Evolutionary conservation across 2,113 vertebrate genomes (phyloP), one percentile per base, ranked within the genome.

Genomic region (Notothenia rossii): DNA sequence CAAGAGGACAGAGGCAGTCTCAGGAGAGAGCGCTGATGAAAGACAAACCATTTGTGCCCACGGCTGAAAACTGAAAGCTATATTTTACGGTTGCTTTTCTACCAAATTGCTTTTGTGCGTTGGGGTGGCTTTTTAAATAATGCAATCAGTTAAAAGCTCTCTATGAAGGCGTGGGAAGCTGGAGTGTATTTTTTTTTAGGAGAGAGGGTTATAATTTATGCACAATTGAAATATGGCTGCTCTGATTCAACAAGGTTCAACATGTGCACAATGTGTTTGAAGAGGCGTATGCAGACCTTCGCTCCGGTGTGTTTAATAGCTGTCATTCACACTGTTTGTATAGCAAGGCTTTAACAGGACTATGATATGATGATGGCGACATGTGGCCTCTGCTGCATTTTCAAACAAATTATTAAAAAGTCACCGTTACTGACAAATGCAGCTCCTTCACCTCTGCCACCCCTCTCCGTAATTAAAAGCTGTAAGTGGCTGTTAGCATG

Each of bases 111-210:
- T 91, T 94, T 94, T 94, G 92, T 93, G 92, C 81, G 71, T 89
- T 53, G 75, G 79, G 88, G 88, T 89, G 90, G 89, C 88, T 94
- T 93, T 95, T 95, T 94, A 94, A 94, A 94, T 91, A 94, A 93
- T 93, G 90, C 92, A 91, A 91, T 94, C 89, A 86, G 92, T 94
- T 92, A 94, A 94, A 94, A 93, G 94, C 94, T 89, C 92, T 89
- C 82, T 43, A 85, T 91, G 90, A 93, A 94, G 86, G 90, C 73
- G 87, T 92, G 83, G 90, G 90, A 89, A 90, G 91, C 83, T 62
- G 82, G 77, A 91, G 89, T 77, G 83, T 87, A 78, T 91, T 92
- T 90, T 88, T 25, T 40, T 59, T 49, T 83, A 70, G 86, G 85
- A 82, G 82, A 89, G 79, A 87, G 72, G 87, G 88, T 82, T 92